Evolutionary conservation across 2,888 invertebrate genomes (phyloP).

Genomic region (Cyclophora albipunctata): DNA sequence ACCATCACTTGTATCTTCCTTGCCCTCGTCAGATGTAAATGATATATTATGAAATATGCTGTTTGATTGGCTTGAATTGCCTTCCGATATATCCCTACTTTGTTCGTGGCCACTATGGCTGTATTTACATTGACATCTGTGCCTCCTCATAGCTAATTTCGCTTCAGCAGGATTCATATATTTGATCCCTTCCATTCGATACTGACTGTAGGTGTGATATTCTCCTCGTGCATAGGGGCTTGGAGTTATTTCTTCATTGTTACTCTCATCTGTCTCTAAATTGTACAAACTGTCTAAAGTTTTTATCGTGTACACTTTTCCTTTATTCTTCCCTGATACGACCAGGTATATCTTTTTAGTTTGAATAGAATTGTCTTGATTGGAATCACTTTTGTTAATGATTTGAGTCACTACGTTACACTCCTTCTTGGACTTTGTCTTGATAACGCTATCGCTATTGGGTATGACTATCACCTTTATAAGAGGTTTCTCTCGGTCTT

Average conservation of each 20-base stretch:
- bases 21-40: too few relatives aligned
- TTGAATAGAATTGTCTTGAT: conserved; percentile 37
- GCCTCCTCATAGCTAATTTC: too few relatives aligned
- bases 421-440: too few relatives aligned
- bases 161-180: too few relatives aligned
- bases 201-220: too few relatives aligned
- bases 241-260: too few relatives aligned
- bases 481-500: conserved; percentile 26
- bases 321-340: conserved; percentile 32
- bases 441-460: conserved; percentile 13
- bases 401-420: conserved; percentile 17
- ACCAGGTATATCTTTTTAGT: conserved; percentile 38
- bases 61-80: not conserved
- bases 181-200: too few relatives aligned
- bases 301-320: conserved; percentile 46
- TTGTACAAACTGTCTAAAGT: conserved; percentile 35
- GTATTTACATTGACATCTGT: too few relatives aligned
- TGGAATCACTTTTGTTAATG: conserved; percentile 34
- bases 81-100: not conserved
- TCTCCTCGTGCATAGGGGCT: too few relatives aligned
- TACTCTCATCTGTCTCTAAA: too few relatives aligned
- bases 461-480: conserved; percentile 51
- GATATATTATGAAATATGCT: too few relatives aligned
- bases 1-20: not conserved
- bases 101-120: too few relatives aligned